A percentile compares a stretch with the other conserved stretches of the same genome.
Evolutionary conservation across 2,888 invertebrate genomes (phyloP).

Genomic region (Hypsopygia costalis): DNA sequence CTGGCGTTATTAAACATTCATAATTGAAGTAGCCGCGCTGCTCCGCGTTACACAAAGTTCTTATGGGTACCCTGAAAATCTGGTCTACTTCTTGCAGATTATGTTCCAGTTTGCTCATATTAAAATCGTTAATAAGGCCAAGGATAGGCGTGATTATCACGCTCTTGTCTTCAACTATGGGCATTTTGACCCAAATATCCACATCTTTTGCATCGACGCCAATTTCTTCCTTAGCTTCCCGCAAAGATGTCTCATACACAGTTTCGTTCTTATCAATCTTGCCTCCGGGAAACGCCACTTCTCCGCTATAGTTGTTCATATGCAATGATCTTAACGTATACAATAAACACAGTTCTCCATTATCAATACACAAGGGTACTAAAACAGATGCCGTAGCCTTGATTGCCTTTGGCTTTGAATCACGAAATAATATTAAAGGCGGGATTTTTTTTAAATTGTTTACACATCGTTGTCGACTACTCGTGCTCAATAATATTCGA

Average conservation of each 20-base stretch:
- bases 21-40: too few species aligned
- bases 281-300: slow-evolving; percentile 94
- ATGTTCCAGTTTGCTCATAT: slow-evolving; percentile 72
- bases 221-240: slow-evolving; percentile 95
- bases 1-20: too few species aligned
- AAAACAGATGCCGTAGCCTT: slow-evolving; percentile 87
- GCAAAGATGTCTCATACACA: slow-evolving; percentile 86
- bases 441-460: slow-evolving; percentile 79
- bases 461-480: slow-evolving; percentile 80
- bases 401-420: slow-evolving; percentile 38
- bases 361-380: slow-evolving; percentile 87
- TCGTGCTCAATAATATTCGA: slow-evolving; percentile 67
- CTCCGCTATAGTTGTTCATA: slow-evolving; percentile 87
- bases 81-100: slow-evolving; percentile 89
- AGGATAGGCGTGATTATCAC: slow-evolving; percentile 87
- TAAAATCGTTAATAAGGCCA: slow-evolving; percentile 77
- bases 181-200: slow-evolving; percentile 84
- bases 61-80: slow-evolving; percentile 86
- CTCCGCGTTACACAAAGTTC: slow-evolving; percentile 77
- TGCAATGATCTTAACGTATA: slow-evolving; percentile 90
- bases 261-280: slow-evolving; percentile 84
- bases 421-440: slow-evolving; percentile 46
- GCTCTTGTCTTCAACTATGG: slow-evolving; percentile 46
- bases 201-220: slow-evolving; percentile 82
- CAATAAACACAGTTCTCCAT: slow-evolving; percentile 86